Evolutionary conservation across 2,888 invertebrate species (phyloP).

Genomic region (Caenorhabditis japonica): DNA sequence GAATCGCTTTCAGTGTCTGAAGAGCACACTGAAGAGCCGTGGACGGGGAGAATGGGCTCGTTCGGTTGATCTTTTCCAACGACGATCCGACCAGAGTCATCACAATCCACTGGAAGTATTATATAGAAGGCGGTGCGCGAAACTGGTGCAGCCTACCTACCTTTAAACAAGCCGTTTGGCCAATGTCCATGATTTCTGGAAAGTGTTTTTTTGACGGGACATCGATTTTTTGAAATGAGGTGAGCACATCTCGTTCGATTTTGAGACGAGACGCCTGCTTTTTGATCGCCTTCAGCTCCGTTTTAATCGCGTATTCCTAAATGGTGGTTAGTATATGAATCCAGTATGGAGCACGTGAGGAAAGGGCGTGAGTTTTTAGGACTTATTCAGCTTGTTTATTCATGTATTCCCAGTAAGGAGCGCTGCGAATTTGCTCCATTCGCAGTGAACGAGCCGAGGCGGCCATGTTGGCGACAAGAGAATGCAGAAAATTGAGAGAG

Average conservation of each 20-base stretch:
- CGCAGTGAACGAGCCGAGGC: too few species aligned
- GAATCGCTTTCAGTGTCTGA: slow-evolving; percentile 41
- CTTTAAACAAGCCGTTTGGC: slow-evolving; percentile 30
- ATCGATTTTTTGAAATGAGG: slow-evolving; percentile 17
- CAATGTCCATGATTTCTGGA: slow-evolving; percentile 37
- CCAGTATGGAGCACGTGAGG: too few species aligned
- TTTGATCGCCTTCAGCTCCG: slow-evolving; percentile 30
- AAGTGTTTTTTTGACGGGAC: slow-evolving; percentile 24
- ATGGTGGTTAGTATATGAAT: too few species aligned
- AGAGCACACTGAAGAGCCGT: slow-evolving; percentile 37
- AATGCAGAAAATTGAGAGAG: too few species aligned
- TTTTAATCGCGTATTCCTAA: slow-evolving; percentile 48
- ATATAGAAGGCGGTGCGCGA: background rate
- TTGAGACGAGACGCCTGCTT: slow-evolving; percentile 36
- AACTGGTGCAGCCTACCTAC: background rate
- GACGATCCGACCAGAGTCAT: slow-evolving; percentile 52
- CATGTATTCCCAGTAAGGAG: too few species aligned
- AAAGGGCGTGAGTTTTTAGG: too few species aligned
- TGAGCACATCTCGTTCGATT: slow-evolving; percentile 52
- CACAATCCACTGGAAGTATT: slow-evolving; percentile 47
- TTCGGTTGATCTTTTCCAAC: slow-evolving; percentile 31
- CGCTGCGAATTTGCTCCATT: too few species aligned
- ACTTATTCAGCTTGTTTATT: too few species aligned
- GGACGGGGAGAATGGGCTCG: slow-evolving; percentile 18
- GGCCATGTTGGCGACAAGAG: too few species aligned